Conservation (phyloP, 1,140 invertebrate genomes). For the Ostrea edulis region DNA sequence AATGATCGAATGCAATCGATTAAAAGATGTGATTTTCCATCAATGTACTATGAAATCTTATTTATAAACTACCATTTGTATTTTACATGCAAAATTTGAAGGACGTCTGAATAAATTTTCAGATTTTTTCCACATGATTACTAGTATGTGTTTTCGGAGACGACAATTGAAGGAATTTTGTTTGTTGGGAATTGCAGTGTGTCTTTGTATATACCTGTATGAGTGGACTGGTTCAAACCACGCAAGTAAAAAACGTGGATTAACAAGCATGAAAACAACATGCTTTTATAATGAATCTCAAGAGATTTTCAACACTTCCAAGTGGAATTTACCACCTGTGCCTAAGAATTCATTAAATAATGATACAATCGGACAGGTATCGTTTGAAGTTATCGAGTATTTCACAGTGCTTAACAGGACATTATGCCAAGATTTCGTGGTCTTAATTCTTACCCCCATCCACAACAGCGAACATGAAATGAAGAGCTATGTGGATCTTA, state of each 20-base stretch:
- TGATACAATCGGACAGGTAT: background rate
- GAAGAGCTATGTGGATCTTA: constrained; percentile 57
- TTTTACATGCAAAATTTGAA: no score
- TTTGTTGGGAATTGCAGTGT: background rate
- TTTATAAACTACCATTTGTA: no score
- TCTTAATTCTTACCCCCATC: constrained; percentile 73
- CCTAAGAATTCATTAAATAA: background rate
- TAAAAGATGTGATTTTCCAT: no score
- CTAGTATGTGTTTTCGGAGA: no score
- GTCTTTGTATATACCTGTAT: background rate
- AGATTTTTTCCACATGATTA: no score
- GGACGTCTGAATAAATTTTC: no score
- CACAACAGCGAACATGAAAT: constrained; percentile 68
- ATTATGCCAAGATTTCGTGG: background rate
- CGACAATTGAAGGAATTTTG: no score
- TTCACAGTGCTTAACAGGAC: background rate
- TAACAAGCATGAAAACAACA: background rate
- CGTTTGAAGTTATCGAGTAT: background rate
- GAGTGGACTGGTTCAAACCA: background rate
- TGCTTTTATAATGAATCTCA: background rate
- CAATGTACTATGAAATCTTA: no score
- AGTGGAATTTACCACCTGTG: background rate
- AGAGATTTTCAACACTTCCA: background rate
- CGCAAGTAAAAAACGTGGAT: background rate
- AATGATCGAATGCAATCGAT: no score